Percentiles rank a stretch among this genome's conserved stretches.
Conservation (phyloP, 2,797 vertebrate genomes). For the Ataeniobius toweri region DNA sequence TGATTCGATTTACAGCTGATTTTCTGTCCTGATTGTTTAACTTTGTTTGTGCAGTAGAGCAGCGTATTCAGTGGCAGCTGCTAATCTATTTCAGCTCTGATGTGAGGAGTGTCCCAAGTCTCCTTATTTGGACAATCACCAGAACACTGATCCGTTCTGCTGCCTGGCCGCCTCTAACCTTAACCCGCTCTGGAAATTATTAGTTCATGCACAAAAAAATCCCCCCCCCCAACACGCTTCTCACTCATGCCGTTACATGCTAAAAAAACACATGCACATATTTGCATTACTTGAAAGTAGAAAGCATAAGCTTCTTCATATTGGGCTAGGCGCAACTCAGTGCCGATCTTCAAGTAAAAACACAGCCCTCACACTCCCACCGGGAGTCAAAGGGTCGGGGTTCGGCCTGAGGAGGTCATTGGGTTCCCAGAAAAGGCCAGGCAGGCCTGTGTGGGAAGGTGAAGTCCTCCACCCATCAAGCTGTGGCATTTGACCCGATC, state of each 20-base stretch:
- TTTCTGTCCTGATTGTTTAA: conserved; percentile 29
- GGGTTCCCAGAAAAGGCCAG: conserved; percentile 32
- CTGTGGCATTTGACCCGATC: conserved; percentile 33
- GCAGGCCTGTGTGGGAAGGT: neutral
- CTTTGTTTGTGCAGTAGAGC: conserved; percentile 37
- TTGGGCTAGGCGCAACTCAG: neutral
- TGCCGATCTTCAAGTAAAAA: conserved; percentile 18
- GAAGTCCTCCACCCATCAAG: conserved; percentile 12
- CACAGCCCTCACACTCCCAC: conserved; percentile 13
- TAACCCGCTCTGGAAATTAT: conserved; percentile 61
- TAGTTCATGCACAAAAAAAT: conserved; percentile 42
- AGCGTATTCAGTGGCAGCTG: conserved; percentile 54
- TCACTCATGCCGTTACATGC: conserved; percentile 9
- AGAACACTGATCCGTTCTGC: conserved; percentile 65
- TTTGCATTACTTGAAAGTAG: conserved; percentile 11
- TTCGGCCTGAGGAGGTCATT: conserved; percentile 36
- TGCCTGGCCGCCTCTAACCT: conserved; percentile 64
- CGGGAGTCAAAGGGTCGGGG: conserved; percentile 47
- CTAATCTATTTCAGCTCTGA: conserved; percentile 56
- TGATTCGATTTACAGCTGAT: conserved; percentile 17
- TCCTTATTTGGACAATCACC: conserved; percentile 78
- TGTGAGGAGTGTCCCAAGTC: conserved; percentile 47
- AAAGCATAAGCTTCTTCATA: conserved; percentile 23
- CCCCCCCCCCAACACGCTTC: neutral
- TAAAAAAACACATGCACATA: neutral